Evolutionary conservation across 2,113 vertebrate genomes (phyloP).

Genomic region (Pardalotus punctatus): DNA sequence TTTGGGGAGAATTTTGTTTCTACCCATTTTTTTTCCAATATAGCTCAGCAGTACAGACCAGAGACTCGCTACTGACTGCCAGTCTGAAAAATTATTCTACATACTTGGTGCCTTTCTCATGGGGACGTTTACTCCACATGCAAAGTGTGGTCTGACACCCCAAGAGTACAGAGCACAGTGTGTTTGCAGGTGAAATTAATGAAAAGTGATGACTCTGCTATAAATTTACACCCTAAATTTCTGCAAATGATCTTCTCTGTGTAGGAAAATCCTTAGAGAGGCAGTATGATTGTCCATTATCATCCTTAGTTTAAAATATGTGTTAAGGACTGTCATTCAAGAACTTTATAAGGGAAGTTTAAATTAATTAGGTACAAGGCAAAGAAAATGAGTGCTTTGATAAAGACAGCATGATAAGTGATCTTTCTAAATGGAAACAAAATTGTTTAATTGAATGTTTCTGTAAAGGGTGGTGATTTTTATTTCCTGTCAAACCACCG

Average conservation of each 20-base stretch:
- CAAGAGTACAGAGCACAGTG: background rate
- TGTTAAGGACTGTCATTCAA: background rate
- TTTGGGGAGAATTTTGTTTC: background rate
- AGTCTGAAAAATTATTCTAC: background rate
- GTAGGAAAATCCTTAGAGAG: background rate
- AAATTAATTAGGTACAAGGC: background rate
- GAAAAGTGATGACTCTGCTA: background rate
- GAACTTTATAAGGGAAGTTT: background rate
- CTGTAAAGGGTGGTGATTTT: background rate
- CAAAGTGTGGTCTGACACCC: background rate
- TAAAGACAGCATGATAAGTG: background rate
- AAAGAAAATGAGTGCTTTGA: background rate
- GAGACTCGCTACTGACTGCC: background rate
- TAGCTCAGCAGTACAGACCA: background rate
- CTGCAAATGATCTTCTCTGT: background rate
- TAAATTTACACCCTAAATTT: background rate
- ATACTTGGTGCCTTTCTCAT: background rate
- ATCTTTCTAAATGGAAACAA: background rate
- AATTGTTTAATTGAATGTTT: constrained; percentile 26
- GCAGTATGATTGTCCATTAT: background rate
- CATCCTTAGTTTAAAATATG: background rate
- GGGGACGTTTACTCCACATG: background rate
- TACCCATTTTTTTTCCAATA: background rate
- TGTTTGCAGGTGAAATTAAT: background rate
- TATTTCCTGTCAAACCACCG: background rate